Evolutionary conservation across 2,113 vertebrate species (phyloP).

Genomic region (Prinia subflava): DNA sequence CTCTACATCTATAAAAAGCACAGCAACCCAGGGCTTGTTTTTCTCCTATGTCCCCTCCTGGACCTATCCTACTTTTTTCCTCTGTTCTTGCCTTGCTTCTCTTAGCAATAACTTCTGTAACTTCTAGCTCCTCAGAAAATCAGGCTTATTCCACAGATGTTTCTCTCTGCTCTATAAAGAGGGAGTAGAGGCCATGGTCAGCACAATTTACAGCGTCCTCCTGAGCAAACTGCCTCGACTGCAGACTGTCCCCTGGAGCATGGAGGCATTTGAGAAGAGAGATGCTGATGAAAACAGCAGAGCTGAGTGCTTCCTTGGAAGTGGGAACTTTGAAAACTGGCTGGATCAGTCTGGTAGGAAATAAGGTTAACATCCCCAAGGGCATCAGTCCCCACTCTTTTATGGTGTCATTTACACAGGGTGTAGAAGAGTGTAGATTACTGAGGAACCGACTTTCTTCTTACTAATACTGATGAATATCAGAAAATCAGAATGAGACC

Average conservation of each 20-base stretch:
- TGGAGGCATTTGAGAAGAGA: background rate
- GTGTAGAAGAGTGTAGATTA: background rate
- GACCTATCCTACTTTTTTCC: constrained; percentile 39
- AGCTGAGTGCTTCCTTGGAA: background rate
- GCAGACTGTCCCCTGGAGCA: background rate
- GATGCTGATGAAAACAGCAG: background rate
- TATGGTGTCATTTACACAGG: background rate
- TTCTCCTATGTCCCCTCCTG: constrained; percentile 24
- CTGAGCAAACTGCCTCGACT: background rate
- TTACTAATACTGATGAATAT: background rate
- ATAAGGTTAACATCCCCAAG: background rate
- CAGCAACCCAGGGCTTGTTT: background rate
- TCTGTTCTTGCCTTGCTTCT: constrained; percentile 5
- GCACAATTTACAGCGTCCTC: background rate
- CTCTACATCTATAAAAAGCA: background rate
- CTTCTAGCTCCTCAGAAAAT: background rate
- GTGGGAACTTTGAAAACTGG: background rate
- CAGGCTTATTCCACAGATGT: background rate
- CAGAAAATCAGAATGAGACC: background rate
- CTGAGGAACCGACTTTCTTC: background rate
- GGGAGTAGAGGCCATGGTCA: background rate
- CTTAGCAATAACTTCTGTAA: background rate
- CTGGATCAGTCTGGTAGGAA: background rate
- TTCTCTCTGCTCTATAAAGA: background rate
- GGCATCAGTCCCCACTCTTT: background rate